Evolutionary conservation across 2,888 invertebrate genomes (phyloP).

Genomic region (Sceliomorpha sp.): DNA sequence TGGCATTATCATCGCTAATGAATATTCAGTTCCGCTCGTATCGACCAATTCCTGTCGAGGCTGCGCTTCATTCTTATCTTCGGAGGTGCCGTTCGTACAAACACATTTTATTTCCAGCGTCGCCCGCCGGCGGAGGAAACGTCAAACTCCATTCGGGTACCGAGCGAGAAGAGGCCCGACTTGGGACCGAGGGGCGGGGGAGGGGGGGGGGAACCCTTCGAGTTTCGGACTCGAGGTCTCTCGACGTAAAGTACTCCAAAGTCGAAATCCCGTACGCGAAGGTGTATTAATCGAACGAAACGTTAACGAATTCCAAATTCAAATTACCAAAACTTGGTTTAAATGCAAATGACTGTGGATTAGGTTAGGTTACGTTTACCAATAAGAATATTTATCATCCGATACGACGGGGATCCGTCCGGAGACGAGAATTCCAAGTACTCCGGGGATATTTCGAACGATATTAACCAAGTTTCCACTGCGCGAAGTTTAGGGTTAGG

Average conservation of each 20-base stretch:
- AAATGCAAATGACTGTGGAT: constrained; percentile 51
- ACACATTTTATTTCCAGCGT: constrained; percentile 2
- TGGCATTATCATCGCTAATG: constrained; percentile 59
- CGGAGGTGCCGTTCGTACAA: constrained; percentile 2
- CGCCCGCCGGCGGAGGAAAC: too few species aligned
- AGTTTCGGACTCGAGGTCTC: too few species aligned
- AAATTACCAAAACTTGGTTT: constrained; percentile 53
- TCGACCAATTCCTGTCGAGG: constrained; percentile 63
- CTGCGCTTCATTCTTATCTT: constrained; percentile 53
- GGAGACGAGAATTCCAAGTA: too few species aligned
- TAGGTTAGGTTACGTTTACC: constrained; percentile 38
- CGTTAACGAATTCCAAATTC: constrained; percentile 44
- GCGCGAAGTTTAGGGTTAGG: too few species aligned
- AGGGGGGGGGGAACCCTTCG: too few species aligned
- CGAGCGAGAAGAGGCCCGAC: too few species aligned
- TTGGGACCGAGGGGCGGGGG: too few species aligned
- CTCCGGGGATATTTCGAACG: too few species aligned
- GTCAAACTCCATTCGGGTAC: too few species aligned
- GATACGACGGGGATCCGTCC: constrained; percentile 34
- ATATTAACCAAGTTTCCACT: too few species aligned
- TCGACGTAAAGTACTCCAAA: too few species aligned
- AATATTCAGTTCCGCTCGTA: constrained; percentile 73
- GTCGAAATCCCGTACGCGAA: too few species aligned
- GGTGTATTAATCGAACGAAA: constrained; percentile 12
- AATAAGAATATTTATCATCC: constrained; percentile 54